A percentile compares a stretch with the other conserved stretches of the same genome.
These are phyloP conservation scores for Ophiodon elongatus DNA, from an alignment of 2,113 vertebrate genomes.

Conservation along the genomic window DNA sequence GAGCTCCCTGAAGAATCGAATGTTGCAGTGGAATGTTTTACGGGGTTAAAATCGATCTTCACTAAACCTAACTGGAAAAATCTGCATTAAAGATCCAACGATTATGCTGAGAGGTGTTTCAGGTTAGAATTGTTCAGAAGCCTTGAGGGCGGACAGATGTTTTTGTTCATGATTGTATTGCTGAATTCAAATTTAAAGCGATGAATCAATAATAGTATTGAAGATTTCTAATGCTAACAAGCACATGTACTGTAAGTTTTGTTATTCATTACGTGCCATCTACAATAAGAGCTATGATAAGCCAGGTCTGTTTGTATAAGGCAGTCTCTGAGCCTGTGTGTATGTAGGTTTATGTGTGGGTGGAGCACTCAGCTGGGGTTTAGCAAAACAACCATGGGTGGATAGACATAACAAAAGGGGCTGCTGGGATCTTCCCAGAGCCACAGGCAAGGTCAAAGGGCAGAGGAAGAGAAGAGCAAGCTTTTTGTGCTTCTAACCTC, in stretches of 20 bases:
- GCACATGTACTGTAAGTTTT: neutral
- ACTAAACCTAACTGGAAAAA: neutral
- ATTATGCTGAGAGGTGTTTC: neutral
- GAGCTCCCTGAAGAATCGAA: neutral
- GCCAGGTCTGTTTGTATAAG: conserved; percentile 8
- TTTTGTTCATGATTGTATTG: neutral
- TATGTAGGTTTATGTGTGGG: conserved; percentile 6
- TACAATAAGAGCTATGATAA: neutral
- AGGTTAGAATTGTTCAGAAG: neutral
- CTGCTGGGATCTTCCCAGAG: conserved; percentile 22
- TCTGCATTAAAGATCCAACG: neutral
- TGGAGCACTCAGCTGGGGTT: conserved; percentile 38
- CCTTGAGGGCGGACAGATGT: neutral
- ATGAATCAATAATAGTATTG: neutral
- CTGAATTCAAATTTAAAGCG: neutral
- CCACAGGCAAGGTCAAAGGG: conserved; percentile 20
- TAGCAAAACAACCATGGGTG: conserved; percentile 48
- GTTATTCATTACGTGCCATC: neutral
- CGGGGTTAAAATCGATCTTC: neutral
- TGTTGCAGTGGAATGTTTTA: neutral
- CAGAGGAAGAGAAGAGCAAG: neutral
- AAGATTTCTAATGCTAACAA: neutral
- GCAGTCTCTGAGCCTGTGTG: neutral
- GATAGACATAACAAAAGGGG: conserved; percentile 21
- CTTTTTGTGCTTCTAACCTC: too few relatives aligned